Percentiles rank a stretch among this genome's conserved stretches.
Evolutionary conservation across 1,140 invertebrate species (phyloP).

Genomic region (Drosophila takahashii): DNA sequence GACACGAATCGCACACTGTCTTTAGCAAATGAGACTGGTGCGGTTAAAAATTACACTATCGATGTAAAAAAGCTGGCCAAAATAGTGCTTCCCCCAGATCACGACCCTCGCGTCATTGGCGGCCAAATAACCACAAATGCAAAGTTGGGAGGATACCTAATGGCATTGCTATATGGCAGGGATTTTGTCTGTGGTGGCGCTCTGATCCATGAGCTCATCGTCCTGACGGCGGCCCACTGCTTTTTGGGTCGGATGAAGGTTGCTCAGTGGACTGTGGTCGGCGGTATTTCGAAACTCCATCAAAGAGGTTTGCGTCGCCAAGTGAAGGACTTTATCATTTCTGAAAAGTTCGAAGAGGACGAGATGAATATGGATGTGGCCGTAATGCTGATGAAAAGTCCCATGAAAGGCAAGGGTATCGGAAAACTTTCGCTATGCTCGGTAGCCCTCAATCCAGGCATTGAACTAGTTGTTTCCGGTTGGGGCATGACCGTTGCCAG

Average conservation of each 20-base stretch:
- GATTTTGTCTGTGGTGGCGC: conserved; percentile 60
- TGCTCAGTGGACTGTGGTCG: conserved; percentile 15
- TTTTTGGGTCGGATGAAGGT: conserved; percentile 11
- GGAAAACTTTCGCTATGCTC: conserved; percentile 21
- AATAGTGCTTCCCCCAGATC: not conserved
- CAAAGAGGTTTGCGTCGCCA: not conserved
- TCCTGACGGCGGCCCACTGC: conserved; percentile 65
- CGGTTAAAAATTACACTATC: not conserved
- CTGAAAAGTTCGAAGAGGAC: conserved; percentile 18
- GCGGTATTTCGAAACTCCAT: conserved; percentile 36
- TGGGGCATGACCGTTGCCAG: conserved; percentile 49
- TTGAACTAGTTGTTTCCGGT: conserved; percentile 41
- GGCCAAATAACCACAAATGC: conserved; percentile 48
- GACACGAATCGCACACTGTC: not conserved
- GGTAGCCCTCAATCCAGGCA: not conserved
- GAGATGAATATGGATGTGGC: conserved; percentile 68
- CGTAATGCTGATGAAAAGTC: conserved; percentile 12
- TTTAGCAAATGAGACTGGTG: too few species aligned
- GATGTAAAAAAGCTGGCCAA: conserved; percentile 4
- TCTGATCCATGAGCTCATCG: conserved; percentile 30
- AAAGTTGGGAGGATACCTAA: conserved; percentile 52
- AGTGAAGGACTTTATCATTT: conserved; percentile 20
- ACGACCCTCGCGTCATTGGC: conserved; percentile 51
- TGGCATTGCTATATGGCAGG: conserved; percentile 20
- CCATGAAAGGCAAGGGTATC: conserved; percentile 26